phyloP scores from a whole-genome alignment of 2,888 invertebrate genomes.

The Meteorus colon region DNA sequence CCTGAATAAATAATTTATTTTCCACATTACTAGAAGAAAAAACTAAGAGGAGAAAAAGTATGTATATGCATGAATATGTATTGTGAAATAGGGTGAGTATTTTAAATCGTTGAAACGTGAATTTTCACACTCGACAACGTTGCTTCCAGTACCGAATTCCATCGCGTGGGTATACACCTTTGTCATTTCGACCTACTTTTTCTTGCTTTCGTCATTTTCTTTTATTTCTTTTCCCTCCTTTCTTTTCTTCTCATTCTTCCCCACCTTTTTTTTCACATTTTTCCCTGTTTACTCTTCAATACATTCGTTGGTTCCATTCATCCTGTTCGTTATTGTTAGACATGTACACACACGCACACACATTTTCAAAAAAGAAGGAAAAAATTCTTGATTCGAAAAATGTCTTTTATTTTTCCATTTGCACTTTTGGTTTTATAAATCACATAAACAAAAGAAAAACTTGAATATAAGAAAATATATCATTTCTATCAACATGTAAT shows the following conservation, averaged over 20 bases:
- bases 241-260: slow-evolving; percentile 20
- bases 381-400: neutral
- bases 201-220: slow-evolving; percentile 1
- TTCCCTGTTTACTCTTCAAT: neutral
- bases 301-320: slow-evolving; percentile 14
- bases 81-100: slow-evolving; percentile 13
- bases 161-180: slow-evolving; percentile 11
- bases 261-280: neutral
- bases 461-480: too few species aligned
- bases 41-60: neutral
- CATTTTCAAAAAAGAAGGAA: neutral
- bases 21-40: neutral
- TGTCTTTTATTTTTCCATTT: neutral
- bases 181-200: slow-evolving; percentile 31
- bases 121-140: slow-evolving; percentile 26
- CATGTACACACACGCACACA: slow-evolving; percentile 20
- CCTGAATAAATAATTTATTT: slow-evolving; percentile 24
- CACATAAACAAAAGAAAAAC: neutral
- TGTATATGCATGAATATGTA: neutral
- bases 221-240: slow-evolving; percentile 5
- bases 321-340: slow-evolving; percentile 1
- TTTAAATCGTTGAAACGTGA: slow-evolving; percentile 23
- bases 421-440: neutral
- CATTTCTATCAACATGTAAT: neutral
- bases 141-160: slow-evolving; percentile 23